Evolutionary conservation across 1,140 invertebrate species (phyloP).

Genomic region (Coptotermes formosanus): DNA sequence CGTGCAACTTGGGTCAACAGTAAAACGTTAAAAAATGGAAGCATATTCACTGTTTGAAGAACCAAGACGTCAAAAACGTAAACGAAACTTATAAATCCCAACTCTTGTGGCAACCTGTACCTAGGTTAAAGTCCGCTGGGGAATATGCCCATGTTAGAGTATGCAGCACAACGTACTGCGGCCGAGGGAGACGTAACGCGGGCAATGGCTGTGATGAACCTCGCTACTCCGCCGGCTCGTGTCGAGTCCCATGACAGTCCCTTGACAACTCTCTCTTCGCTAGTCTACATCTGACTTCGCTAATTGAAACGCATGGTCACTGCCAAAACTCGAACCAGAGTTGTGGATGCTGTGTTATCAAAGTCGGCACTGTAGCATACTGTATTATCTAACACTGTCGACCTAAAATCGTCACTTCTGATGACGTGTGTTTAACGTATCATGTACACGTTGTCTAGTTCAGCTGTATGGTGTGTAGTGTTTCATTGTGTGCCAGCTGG

Average conservation of each 20-base stretch:
- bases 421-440: background rate
- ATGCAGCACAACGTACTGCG: background rate
- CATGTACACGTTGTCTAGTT: background rate
- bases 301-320: constrained; percentile 7
- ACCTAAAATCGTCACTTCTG: background rate
- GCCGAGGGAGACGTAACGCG: background rate
- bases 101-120: background rate
- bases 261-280: background rate
- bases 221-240: background rate
- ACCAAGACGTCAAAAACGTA: too few relatives aligned
- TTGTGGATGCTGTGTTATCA: background rate
- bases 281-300: background rate
- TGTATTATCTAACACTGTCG: background rate
- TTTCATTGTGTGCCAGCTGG: too few relatives aligned
- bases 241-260: background rate
- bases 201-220: background rate
- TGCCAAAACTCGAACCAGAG: background rate
- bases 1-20: too few relatives aligned
- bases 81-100: too few relatives aligned
- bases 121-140: background rate
- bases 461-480: too few relatives aligned
- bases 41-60: too few relatives aligned
- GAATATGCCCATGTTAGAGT: background rate
- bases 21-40: too few relatives aligned
- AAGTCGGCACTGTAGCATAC: background rate